Conservation (phyloP, 2,888 invertebrate genomes). For the Apoda limacodes region DNA sequence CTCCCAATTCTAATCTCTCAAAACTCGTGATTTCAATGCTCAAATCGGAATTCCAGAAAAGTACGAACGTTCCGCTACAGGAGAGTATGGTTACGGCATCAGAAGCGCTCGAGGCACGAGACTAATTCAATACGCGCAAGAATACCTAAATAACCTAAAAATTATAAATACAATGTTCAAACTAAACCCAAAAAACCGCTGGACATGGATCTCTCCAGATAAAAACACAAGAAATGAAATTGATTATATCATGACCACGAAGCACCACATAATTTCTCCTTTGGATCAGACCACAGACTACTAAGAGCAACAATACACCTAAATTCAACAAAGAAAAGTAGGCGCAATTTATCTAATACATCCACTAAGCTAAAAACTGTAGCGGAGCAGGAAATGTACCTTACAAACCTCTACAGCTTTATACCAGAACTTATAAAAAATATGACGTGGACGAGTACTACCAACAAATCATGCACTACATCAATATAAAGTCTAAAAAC, state of each 20-base stretch:
- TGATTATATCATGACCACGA: constrained; percentile 8
- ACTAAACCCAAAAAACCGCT: neutral
- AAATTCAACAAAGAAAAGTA: constrained; percentile 6
- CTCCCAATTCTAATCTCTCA: no score
- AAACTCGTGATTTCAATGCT: constrained; percentile 6
- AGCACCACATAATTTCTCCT: constrained; percentile 8
- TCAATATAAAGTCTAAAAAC: constrained; percentile 10
- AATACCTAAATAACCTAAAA: constrained; percentile 3
- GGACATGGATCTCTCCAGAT: constrained; percentile 1
- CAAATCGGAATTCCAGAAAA: constrained; percentile 1
- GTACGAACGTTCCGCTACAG: neutral
- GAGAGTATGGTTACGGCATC: neutral
- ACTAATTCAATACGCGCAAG: neutral
- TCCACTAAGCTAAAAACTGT: constrained; percentile 10
- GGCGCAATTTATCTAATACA: constrained; percentile 8
- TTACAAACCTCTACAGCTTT: constrained; percentile 8
- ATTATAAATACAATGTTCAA: constrained; percentile 4
- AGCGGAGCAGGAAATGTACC: constrained; percentile 12
- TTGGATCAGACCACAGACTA: constrained; percentile 16
- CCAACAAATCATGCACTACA: constrained; percentile 10
- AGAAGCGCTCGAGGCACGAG: constrained; percentile 2
- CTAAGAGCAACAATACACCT: constrained; percentile 13
- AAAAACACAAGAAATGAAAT: constrained; percentile 1
- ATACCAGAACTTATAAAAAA: constrained; percentile 14
- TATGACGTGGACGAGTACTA: constrained; percentile 10